These are phyloP conservation scores for Drosophila paracracens DNA, from an alignment of 2,888 invertebrate genomes.

Conservation along the genomic window DNA sequence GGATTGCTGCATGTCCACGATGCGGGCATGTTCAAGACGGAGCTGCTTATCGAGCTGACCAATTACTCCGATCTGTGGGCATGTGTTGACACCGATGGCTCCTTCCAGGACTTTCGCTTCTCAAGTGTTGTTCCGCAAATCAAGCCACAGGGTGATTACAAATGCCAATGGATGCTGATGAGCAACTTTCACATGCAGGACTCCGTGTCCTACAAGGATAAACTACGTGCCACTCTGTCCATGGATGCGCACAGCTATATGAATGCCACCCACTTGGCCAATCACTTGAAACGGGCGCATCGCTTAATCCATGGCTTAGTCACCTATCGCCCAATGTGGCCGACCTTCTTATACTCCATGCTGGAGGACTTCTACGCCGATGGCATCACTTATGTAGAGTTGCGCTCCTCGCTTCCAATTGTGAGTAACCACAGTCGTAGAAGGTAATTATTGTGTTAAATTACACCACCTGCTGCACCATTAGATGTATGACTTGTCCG, in stretches of 20 bases:
- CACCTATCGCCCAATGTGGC: constrained; percentile 87
- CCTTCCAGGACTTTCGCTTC: constrained; percentile 57
- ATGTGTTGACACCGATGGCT: constrained; percentile 37
- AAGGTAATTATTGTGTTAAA: background rate
- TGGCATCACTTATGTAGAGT: constrained; percentile 89
- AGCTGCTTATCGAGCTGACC: constrained; percentile 86
- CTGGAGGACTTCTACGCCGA: constrained; percentile 88
- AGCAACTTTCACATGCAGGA: constrained; percentile 34
- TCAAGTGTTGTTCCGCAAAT: constrained; percentile 28
- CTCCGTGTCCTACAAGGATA: constrained; percentile 83
- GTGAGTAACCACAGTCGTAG: constrained; percentile 56
- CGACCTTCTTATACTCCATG: constrained; percentile 87
- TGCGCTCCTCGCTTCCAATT: constrained; percentile 87
- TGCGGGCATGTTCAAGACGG: constrained; percentile 87
- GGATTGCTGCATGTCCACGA: constrained; percentile 89
- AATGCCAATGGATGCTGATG: constrained; percentile 71
- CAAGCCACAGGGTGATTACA: constrained; percentile 7
- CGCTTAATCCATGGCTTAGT: constrained; percentile 86
- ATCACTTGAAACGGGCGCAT: constrained; percentile 86
- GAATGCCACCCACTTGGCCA: constrained; percentile 86
- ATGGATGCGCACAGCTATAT: constrained; percentile 83
- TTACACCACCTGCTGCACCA: background rate
- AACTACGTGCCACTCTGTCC: constrained; percentile 30
- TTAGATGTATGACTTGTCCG: constrained; percentile 88
- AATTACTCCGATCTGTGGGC: constrained; percentile 56